Percentiles rank a stretch among this genome's conserved stretches.
Evolutionary conservation across 2,113 vertebrate genomes (phyloP).

Genomic region (Plotosus lineatus): DNA sequence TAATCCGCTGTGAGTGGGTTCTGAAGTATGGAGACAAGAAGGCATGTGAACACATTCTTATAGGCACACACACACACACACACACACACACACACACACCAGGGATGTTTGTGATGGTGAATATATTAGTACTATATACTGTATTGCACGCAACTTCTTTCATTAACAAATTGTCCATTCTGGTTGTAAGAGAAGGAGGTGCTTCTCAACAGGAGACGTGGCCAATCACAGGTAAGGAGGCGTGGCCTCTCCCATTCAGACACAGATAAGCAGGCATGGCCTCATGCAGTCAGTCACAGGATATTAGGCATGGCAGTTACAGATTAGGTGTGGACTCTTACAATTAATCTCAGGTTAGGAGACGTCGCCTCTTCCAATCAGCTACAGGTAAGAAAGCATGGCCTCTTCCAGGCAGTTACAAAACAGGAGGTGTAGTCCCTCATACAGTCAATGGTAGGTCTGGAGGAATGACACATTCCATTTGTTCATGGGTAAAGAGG

Average conservation of each 20-base stretch:
- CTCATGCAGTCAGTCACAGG: neutral
- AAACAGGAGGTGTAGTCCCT: neutral
- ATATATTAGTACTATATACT: no score
- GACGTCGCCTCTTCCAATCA: neutral
- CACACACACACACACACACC: neutral
- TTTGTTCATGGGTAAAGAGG: neutral
- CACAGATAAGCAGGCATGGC: neutral
- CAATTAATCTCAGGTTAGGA: neutral
- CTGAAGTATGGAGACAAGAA: neutral
- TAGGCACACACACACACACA: neutral
- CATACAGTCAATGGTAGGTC: neutral
- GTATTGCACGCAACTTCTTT: no score
- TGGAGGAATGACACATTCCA: neutral
- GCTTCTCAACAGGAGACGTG: neutral
- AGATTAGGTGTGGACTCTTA: neutral
- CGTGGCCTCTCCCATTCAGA: neutral
- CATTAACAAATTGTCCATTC: neutral
- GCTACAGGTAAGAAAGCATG: neutral
- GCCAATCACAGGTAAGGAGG: neutral
- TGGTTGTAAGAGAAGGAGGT: neutral
- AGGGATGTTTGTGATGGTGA: neutral
- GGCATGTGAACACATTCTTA: neutral
- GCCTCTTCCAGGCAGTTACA: neutral
- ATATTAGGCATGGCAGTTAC: neutral
- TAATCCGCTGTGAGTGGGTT: slow-evolving; percentile 7